Evolutionary conservation across 2,113 vertebrate species (phyloP).

Genomic region (Brevimyrus niger): DNA sequence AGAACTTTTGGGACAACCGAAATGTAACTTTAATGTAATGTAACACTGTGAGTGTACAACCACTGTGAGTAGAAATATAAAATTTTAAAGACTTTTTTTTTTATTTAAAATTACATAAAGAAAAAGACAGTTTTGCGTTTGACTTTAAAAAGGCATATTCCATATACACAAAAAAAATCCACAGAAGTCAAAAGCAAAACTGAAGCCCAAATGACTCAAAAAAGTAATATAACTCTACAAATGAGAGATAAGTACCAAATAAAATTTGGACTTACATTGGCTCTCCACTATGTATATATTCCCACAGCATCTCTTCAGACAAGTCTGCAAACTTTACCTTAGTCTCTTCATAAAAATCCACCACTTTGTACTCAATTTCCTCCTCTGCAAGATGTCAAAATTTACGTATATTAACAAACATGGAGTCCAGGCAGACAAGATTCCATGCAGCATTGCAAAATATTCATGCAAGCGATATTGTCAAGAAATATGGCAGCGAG

Average conservation of each 20-base stretch:
- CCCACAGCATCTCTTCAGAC: slow-evolving; percentile 88
- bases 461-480: not conserved
- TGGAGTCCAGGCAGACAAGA: not conserved
- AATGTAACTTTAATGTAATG: not conserved
- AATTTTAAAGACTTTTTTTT: not conserved
- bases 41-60: not conserved
- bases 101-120: not conserved
- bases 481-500: not conserved
- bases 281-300: slow-evolving; percentile 90
- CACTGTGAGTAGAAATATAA: not conserved
- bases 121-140: not conserved
- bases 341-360: slow-evolving; percentile 85
- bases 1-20: not conserved
- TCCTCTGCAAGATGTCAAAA: slow-evolving; percentile 37
- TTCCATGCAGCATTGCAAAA: not conserved
- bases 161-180: slow-evolving; percentile 27
- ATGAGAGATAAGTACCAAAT: not conserved
- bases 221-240: not conserved
- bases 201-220: slow-evolving; percentile 47
- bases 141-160: not conserved
- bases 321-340: slow-evolving; percentile 86
- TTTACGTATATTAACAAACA: not conserved
- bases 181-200: not conserved
- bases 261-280: slow-evolving; percentile 75
- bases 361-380: slow-evolving; percentile 61